Evolutionary conservation across 2,888 invertebrate genomes (phyloP).

Genomic region (Morinoia aosen): DNA sequence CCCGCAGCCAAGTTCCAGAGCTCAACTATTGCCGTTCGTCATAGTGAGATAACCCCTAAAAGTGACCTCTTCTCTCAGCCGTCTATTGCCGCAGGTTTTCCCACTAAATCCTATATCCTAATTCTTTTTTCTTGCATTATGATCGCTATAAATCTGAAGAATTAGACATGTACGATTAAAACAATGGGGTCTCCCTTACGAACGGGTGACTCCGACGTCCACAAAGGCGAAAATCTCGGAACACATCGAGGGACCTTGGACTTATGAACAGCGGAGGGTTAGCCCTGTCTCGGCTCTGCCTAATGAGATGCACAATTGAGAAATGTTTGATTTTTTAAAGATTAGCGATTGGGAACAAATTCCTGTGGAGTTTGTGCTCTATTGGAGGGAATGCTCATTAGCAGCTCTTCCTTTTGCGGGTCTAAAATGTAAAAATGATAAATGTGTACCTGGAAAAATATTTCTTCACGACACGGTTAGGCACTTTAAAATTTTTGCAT

Average conservation of each 20-base stretch:
- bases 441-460: neutral
- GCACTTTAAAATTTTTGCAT: neutral
- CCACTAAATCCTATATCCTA: conserved; percentile 42
- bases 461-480: neutral
- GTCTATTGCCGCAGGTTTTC: conserved; percentile 41
- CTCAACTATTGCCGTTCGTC: neutral
- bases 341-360: conserved; percentile 46
- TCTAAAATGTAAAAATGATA: neutral
- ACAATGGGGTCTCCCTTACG: conserved; percentile 46
- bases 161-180: conserved; percentile 51
- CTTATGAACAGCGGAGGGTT: conserved; percentile 1
- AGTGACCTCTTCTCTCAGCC: conserved; percentile 43
- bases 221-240: conserved; percentile 29
- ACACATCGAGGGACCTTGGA: neutral
- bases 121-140: conserved; percentile 52
- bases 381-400: conserved; percentile 40
- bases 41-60: conserved; percentile 35
- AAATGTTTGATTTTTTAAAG: conserved; percentile 52
- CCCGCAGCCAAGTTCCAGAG: neutral
- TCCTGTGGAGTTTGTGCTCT: conserved; percentile 27
- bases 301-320: conserved; percentile 35
- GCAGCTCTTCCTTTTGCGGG: neutral
- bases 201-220: neutral
- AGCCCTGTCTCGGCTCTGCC: neutral
- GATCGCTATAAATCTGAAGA: conserved; percentile 49